phyloP scores from a whole-genome alignment of 2,888 invertebrate species.

The Chrysotoxum bicinctum region DNA sequence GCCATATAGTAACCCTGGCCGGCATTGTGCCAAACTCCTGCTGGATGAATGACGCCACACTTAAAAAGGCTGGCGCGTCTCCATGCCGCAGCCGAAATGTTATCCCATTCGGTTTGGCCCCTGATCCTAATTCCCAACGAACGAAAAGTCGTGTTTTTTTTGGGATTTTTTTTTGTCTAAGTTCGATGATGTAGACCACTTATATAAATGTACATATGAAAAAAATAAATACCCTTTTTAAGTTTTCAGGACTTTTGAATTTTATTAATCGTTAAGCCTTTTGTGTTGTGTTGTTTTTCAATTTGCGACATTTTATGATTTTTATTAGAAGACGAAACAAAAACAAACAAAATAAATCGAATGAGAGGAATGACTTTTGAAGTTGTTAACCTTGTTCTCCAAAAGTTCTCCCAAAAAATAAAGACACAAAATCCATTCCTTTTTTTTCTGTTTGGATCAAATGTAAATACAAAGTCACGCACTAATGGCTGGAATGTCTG shows the following conservation, averaged over 20 bases:
- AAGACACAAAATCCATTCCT: not conserved
- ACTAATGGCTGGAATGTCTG: conserved; percentile 1
- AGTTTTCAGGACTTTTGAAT: conserved; percentile 38
- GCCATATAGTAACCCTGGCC: conserved; percentile 33
- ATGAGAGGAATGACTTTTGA: conserved; percentile 48
- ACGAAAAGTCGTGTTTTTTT: not conserved
- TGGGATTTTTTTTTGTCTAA: not conserved
- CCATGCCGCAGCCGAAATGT: conserved; percentile 11
- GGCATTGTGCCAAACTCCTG: conserved; percentile 30
- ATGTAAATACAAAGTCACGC: conserved; percentile 20
- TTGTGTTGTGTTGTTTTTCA: conserved; percentile 28
- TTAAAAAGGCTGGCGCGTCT: conserved; percentile 13
- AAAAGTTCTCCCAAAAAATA: conserved; percentile 1
- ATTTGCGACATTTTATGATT: conserved; percentile 41
- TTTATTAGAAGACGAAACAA: conserved; percentile 20
- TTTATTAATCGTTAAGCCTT: conserved; percentile 28
- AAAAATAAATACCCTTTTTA: conserved; percentile 17
- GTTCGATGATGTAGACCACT: not conserved
- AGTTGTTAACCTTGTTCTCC: conserved; percentile 46
- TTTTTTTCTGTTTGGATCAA: not conserved
- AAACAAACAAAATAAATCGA: not conserved
- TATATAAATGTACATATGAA: not conserved
- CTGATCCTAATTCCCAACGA: not conserved
- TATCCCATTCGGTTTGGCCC: conserved; percentile 28
- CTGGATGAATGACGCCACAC: conserved; percentile 34